Conservation (phyloP, 2,113 vertebrate species). For the Ginglymostoma cirratum region DNA sequence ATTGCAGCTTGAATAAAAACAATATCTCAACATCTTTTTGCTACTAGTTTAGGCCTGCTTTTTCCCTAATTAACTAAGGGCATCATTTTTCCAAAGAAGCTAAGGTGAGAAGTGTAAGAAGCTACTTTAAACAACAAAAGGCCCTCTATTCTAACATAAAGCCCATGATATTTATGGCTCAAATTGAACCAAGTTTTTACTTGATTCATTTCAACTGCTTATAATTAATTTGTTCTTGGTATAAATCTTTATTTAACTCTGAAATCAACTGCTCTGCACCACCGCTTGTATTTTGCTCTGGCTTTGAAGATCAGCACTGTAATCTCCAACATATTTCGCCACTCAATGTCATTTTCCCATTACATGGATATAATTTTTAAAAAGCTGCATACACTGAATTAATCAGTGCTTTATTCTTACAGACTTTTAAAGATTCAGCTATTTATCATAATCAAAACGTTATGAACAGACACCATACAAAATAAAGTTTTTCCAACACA, state of each 20-base stretch:
- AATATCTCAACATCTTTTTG: neutral
- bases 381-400: neutral
- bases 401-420: neutral
- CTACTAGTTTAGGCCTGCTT: neutral
- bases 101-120: neutral
- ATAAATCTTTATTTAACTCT: neutral
- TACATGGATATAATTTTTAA: neutral
- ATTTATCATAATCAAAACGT: neutral
- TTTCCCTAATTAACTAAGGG: neutral
- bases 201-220: neutral
- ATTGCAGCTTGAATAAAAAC: neutral
- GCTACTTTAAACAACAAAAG: neutral
- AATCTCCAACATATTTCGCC: neutral
- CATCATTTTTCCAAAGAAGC: neutral
- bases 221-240: neutral
- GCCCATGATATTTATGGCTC: neutral
- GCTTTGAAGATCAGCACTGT: neutral
- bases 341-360: neutral
- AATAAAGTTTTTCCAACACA: neutral
- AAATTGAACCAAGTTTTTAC: neutral
- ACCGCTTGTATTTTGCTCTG: neutral
- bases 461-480: neutral
- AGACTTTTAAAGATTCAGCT: neutral
- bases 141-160: neutral
- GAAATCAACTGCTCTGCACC: neutral